Percentiles rank a stretch among this genome's conserved stretches.
These are phyloP conservation scores for Monodelphis domestica DNA, from an alignment of 2,797 vertebrate genomes.

Conservation along the genomic window DNA sequence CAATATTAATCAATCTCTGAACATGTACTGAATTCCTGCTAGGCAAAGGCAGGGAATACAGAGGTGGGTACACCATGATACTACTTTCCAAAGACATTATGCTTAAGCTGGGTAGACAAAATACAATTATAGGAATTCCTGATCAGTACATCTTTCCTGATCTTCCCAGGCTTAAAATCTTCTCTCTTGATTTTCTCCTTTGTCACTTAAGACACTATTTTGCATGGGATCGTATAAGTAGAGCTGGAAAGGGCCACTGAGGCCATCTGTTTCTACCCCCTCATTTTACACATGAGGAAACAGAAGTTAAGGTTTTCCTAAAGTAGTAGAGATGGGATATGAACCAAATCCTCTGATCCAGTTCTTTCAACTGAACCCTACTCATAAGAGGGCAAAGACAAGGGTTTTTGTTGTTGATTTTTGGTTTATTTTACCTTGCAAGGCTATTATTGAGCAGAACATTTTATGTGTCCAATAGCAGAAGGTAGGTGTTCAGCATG, in stretches of 20 bases:
- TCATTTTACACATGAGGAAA: neutral
- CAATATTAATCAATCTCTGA: neutral
- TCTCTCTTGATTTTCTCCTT: neutral
- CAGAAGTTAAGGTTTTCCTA: neutral
- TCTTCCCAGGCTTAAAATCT: neutral
- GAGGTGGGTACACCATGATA: neutral
- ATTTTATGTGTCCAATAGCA: neutral
- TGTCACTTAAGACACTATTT: neutral
- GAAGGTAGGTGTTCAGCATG: neutral
- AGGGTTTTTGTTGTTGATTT: neutral
- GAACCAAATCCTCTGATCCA: neutral
- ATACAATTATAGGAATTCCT: neutral
- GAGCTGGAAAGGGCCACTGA: neutral
- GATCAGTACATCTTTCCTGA: neutral
- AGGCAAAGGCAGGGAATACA: neutral
- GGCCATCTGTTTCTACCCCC: neutral
- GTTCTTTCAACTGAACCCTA: neutral
- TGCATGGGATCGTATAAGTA: neutral
- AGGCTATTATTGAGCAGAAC: neutral
- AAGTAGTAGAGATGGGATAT: neutral
- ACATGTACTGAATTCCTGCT: constrained; percentile 10
- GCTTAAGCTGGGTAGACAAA: neutral
- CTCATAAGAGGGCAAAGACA: neutral
- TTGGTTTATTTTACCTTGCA: neutral
- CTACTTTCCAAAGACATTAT: neutral